Percentiles rank a stretch among this genome's conserved stretches.
Conservation (phyloP, 2,113 vertebrate genomes). For the Chlamydotis undulata region DNA sequence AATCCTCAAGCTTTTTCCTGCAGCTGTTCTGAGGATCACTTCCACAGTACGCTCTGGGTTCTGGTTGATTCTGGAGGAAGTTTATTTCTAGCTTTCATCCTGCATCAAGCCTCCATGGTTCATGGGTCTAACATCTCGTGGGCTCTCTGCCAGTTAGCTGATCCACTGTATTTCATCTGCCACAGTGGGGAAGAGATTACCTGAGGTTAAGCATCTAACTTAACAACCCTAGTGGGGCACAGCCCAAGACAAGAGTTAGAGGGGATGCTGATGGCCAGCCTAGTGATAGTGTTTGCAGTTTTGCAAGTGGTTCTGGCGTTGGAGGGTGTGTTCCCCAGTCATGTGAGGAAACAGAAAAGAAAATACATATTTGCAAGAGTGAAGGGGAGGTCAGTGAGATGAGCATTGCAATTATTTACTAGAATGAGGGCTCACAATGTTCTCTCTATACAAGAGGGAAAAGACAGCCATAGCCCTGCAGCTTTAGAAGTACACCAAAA, state of each 20-base stretch:
- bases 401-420: neutral
- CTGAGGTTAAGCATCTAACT: neutral
- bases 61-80: neutral
- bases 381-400: conserved; percentile 13
- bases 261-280: neutral
- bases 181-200: neutral
- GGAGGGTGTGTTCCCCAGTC: neutral
- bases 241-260: conserved; percentile 19
- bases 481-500: neutral
- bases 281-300: neutral
- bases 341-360: conserved; percentile 20
- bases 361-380: conserved; percentile 13
- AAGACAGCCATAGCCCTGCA: neutral
- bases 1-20: neutral
- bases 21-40: neutral
- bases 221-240: neutral
- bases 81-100: neutral
- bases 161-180: neutral
- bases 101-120: neutral
- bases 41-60: neutral
- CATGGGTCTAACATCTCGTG: neutral
- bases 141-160: neutral
- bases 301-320: neutral
- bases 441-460: neutral
- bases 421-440: neutral